Evolutionary conservation across 2,113 vertebrate genomes (phyloP), one percentile per base, ranked within the genome.

Genomic region (Typhlomys cinereus): DNA sequence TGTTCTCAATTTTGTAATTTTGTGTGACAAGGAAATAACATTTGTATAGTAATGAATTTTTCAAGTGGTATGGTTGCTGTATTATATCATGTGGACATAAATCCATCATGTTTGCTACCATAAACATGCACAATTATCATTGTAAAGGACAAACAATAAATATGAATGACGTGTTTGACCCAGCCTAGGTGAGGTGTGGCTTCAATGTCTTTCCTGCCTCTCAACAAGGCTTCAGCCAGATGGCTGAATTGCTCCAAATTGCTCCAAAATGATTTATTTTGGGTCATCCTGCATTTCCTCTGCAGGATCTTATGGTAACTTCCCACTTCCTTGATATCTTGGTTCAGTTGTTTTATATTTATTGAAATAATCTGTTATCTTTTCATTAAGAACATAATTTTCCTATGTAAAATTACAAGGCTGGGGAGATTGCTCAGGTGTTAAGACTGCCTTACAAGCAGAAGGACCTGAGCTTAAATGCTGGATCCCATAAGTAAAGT

Each of bases 181-280:
- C 67, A 57, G 2, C 1, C 1, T 10, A 61, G 15, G 59, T 61
- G 5, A 0, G 7, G 25, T n/a, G n/a, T n/a, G 29, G 31, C 29
- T 8, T 74, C 79, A 10, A 48, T 41, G 46, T 1, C 31, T n/a
- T 31, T 82, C 20, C 18, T 80, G 15, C 29, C 54, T 48, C 12
- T 34, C 46, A 46, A 46, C 17, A 62, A 2, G 6, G 12, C 6
- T 64, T 41, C 13, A 62, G 15, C 17, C 31, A 64, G 13, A 36
- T 41, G 44, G 21, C 20, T 4, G 79, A 4, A 31, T 39, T 4
- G 10, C 10, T 50, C 27, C 54, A 57, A 3, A n/a, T n/a, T 59
- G 57, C 34, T 64, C 36, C 14, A 46, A 13, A 17, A 64, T 0
- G 13, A 0, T 1, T 11, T 36, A 39, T 8, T 31, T 31, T n/a